Percentiles rank a stretch among this genome's conserved stretches.
phyloP scores from a whole-genome alignment of 2,888 invertebrate genomes.

The Apodemia mormo region DNA sequence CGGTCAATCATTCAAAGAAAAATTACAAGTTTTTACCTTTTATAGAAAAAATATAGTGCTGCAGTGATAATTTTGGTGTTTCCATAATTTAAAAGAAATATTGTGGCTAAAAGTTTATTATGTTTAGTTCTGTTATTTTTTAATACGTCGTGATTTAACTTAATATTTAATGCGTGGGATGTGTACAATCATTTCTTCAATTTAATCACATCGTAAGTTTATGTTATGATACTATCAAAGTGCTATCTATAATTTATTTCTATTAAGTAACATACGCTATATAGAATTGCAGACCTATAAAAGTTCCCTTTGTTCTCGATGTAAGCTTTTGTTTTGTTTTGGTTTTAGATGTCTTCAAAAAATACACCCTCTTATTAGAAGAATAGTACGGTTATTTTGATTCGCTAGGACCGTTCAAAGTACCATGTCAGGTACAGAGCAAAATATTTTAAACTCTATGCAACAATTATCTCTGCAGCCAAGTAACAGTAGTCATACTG shows the following conservation, averaged over 20 bases:
- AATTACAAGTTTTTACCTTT: constrained; percentile 35
- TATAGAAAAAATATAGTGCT: constrained; percentile 27
- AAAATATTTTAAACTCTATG: constrained; percentile 76
- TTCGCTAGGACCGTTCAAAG: constrained; percentile 49
- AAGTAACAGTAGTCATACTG: constrained; percentile 68
- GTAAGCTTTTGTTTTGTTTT: constrained; percentile 34
- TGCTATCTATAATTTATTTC: constrained; percentile 10
- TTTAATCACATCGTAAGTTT: constrained; percentile 25
- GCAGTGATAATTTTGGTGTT: constrained; percentile 15
- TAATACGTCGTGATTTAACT: constrained; percentile 35
- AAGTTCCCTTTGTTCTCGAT: neutral
- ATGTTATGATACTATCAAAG: constrained; percentile 11
- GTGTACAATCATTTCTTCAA: constrained; percentile 50
- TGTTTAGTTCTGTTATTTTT: neutral
- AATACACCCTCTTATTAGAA: constrained; percentile 8
- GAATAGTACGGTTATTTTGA: constrained; percentile 8
- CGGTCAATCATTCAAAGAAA: constrained; percentile 37
- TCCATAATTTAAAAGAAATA: neutral
- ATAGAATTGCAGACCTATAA: constrained; percentile 14
- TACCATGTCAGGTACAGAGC: constrained; percentile 81
- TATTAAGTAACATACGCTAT: neutral
- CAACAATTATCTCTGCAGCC: constrained; percentile 78
- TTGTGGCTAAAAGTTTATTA: constrained; percentile 2
- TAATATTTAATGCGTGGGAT: constrained; percentile 70
- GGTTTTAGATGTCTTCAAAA: constrained; percentile 49